phyloP scores from a whole-genome alignment of 2,797 vertebrate species.

The Trachurus trachurus region DNA sequence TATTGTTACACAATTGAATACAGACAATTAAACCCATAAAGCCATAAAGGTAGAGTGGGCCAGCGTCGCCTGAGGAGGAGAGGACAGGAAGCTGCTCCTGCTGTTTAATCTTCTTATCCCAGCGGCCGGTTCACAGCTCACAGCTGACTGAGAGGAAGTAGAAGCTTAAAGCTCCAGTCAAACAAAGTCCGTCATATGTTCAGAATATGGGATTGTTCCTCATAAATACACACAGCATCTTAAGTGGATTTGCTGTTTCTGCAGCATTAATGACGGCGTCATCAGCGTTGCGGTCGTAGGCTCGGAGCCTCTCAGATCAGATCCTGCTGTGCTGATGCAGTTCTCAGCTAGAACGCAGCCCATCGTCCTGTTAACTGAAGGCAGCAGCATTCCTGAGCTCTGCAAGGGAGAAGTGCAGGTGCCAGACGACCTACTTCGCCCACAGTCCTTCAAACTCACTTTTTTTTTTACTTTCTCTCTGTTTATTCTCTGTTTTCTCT shows the following conservation, averaged over 20 bases:
- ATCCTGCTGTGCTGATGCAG: constrained; percentile 20
- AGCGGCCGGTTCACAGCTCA: constrained; percentile 6
- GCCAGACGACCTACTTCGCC: constrained; percentile 45
- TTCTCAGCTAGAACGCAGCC: constrained; percentile 16
- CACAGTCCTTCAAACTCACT: background rate
- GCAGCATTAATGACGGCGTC: constrained; percentile 4
- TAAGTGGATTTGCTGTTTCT: background rate
- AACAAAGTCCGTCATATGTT: background rate
- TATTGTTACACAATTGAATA: background rate
- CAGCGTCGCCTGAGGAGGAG: background rate
- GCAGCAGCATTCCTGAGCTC: constrained; percentile 51
- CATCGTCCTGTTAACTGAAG: constrained; percentile 39
- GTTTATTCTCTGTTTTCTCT: constrained; percentile 26
- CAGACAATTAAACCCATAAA: background rate
- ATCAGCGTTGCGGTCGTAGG: background rate
- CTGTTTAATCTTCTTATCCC: constrained; percentile 32
- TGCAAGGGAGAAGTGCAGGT: constrained; percentile 36
- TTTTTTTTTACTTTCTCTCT: background rate
- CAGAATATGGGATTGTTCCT: background rate
- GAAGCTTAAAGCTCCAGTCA: constrained; percentile 29
- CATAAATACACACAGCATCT: background rate
- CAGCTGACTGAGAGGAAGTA: constrained; percentile 25
- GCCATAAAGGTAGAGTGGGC: background rate
- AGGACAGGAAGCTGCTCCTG: constrained; percentile 21
- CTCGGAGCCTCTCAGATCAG: background rate